Percentiles rank a stretch among this genome's conserved stretches.
Evolutionary conservation across 1,140 invertebrate species (phyloP).

Genomic region (Cephus cinctus): DNA sequence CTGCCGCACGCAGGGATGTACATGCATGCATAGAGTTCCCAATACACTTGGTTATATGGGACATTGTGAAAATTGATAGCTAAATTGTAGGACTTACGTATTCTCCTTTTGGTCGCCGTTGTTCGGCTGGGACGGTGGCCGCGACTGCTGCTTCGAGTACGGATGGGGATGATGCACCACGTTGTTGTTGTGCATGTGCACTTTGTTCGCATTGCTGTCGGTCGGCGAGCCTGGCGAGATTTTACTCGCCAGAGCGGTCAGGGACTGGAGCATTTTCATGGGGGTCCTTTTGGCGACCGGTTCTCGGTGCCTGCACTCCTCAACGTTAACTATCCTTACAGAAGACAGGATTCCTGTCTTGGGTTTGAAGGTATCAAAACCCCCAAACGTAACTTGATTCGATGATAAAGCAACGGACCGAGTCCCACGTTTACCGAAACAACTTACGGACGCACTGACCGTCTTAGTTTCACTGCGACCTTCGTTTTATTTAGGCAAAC

Average conservation of each 20-base stretch:
- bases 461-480: no score
- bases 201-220: conserved; percentile 54
- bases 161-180: conserved; percentile 46
- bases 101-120: conserved; percentile 51
- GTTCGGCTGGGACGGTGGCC: conserved; percentile 37
- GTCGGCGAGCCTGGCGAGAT: conserved; percentile 69
- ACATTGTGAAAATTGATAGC: background rate
- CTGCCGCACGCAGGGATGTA: no score
- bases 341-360: conserved; percentile 39
- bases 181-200: conserved; percentile 58
- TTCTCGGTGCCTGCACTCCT: conserved; percentile 31
- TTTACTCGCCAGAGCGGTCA: conserved; percentile 77
- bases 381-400: no score
- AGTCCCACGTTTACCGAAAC: no score
- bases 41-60: background rate
- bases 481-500: no score
- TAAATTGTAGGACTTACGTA: conserved; percentile 42
- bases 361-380: conserved; percentile 41
- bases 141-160: conserved; percentile 45
- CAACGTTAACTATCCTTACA: conserved; percentile 31
- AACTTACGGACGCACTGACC: no score
- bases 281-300: conserved; percentile 33
- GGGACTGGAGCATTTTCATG: conserved; percentile 71
- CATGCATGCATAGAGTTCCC: background rate
- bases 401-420: no score